A percentile compares a stretch with the other conserved stretches of the same genome.
Evolutionary conservation across 2,113 vertebrate species (phyloP).

Genomic region (Lipotes vexillifer): DNA sequence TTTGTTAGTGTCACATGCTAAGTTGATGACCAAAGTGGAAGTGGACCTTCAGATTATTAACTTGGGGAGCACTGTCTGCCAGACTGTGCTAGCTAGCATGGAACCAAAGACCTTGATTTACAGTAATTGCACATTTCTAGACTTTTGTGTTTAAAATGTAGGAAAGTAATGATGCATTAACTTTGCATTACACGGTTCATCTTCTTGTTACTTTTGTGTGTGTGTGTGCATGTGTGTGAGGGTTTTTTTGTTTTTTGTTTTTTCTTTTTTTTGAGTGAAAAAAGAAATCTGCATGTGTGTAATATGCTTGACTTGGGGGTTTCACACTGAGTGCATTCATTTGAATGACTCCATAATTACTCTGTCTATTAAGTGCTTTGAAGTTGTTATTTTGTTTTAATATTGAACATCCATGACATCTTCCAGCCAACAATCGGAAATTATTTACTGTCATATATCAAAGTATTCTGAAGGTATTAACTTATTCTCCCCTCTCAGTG

Average conservation of each 20-base stretch:
- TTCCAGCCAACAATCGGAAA: not conserved
- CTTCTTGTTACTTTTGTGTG: not conserved
- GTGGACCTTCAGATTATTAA: not conserved
- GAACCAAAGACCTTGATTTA: not conserved
- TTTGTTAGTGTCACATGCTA: not conserved
- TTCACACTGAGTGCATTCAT: not conserved
- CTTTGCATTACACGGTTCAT: not conserved
- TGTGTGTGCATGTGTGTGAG: not conserved
- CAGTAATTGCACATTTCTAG: not conserved
- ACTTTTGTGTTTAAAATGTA: constrained; percentile 6
- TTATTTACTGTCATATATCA: not conserved
- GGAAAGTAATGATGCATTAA: constrained; percentile 17
- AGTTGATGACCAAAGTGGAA: not conserved
- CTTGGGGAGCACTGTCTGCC: not conserved
- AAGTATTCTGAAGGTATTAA: not conserved
- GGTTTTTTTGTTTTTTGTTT: not conserved
- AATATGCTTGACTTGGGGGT: not conserved
- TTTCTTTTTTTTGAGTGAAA: not conserved
- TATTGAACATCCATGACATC: not conserved
- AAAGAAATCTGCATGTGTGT: not conserved
- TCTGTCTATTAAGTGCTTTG: not conserved
- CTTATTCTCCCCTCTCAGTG: not conserved
- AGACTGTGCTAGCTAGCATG: not conserved
- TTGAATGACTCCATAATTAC: constrained; percentile 15
- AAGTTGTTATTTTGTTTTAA: constrained; percentile 24